phyloP scores from a whole-genome alignment of 2,888 invertebrate genomes.

The Xanthia togata region DNA sequence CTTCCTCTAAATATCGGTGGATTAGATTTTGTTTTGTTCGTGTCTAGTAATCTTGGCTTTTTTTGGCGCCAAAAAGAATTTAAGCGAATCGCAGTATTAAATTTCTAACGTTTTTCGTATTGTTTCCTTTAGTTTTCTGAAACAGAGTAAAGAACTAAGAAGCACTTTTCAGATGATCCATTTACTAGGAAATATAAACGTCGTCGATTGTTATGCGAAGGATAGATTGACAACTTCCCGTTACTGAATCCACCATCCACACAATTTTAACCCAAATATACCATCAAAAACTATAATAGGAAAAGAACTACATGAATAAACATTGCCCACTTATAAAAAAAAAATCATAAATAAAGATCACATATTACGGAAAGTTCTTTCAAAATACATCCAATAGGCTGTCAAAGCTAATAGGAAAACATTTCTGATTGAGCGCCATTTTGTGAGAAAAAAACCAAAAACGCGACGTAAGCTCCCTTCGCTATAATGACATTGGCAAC shows the following conservation, averaged over 20 bases:
- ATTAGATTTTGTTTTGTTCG: conserved; percentile 40
- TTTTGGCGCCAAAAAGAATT: background rate
- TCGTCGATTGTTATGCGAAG: background rate
- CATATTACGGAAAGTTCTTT: conserved; percentile 15
- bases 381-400: conserved; percentile 47
- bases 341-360: conserved; percentile 45
- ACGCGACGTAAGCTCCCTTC: conserved; percentile 62
- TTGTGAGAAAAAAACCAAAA: conserved; percentile 57
- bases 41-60: conserved; percentile 24
- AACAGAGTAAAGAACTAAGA: background rate
- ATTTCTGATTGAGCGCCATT: conserved; percentile 72
- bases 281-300: background rate
- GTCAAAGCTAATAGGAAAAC: conserved; percentile 66
- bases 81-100: background rate
- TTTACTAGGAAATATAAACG: background rate
- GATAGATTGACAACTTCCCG: background rate
- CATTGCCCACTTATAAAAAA: conserved; percentile 17
- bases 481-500: conserved; percentile 70
- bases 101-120: background rate
- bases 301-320: conserved; percentile 14
- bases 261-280: background rate
- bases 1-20: conserved; percentile 43
- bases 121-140: background rate
- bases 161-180: background rate
- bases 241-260: background rate